Percentiles rank a stretch among this genome's conserved stretches.
phyloP scores from a whole-genome alignment of 2,113 vertebrate species.

The Atherinomorus stipes region DNA sequence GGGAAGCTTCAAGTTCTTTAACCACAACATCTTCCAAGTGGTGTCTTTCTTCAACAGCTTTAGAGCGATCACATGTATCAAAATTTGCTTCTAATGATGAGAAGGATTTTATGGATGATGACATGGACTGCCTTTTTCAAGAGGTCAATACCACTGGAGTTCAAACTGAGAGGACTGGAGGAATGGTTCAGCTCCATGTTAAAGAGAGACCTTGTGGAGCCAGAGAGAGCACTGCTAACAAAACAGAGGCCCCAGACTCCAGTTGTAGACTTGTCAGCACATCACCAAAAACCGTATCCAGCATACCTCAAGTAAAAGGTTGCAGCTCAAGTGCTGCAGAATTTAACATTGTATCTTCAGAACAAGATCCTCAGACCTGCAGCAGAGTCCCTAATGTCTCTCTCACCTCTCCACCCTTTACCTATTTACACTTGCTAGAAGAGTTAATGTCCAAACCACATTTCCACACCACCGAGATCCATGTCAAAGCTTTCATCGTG shows the following conservation, averaged over 20 bases:
- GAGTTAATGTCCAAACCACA: slow-evolving; percentile 59
- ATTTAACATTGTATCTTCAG: neutral
- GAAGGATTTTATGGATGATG: slow-evolving; percentile 55
- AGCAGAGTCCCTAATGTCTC: slow-evolving; percentile 19
- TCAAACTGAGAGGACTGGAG: neutral
- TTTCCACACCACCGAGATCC: slow-evolving; percentile 72
- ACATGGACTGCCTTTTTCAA: slow-evolving; percentile 55
- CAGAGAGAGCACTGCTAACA: neutral
- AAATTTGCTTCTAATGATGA: slow-evolving; percentile 10
- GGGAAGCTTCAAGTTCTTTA: neutral
- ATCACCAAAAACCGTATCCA: neutral
- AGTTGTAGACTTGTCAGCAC: neutral
- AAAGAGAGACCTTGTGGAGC: slow-evolving; percentile 1
- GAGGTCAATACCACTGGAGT: slow-evolving; percentile 19
- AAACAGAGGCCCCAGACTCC: slow-evolving; percentile 1
- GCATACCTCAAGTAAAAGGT: slow-evolving; percentile 5
- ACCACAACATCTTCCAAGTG: neutral
- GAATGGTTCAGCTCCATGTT: slow-evolving; percentile 4
- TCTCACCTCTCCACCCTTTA: slow-evolving; percentile 84
- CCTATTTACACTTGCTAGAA: slow-evolving; percentile 85
- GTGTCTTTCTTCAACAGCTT: slow-evolving; percentile 8
- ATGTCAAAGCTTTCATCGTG: slow-evolving; percentile 94
- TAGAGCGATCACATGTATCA: slow-evolving; percentile 3
- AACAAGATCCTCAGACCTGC: slow-evolving; percentile 2
- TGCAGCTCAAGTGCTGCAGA: neutral